phyloP scores from a whole-genome alignment of 1,140 invertebrate genomes.

The Nylanderia fulva region DNA sequence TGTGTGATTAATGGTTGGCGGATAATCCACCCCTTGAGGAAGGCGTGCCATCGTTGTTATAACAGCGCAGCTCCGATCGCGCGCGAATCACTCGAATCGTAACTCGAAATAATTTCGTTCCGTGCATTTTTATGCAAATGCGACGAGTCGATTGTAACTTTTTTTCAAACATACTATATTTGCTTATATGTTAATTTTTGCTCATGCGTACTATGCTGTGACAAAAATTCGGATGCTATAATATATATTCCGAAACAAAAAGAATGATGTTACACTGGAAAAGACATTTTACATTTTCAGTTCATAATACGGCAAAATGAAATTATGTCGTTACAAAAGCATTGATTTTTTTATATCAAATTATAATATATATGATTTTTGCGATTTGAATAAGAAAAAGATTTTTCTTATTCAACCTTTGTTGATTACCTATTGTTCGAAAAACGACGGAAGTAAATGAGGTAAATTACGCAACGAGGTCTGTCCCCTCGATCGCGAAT shows the following conservation, averaged over 20 bases:
- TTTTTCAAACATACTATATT: too few relatives aligned
- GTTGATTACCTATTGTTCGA: too few relatives aligned
- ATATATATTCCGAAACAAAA: too few relatives aligned
- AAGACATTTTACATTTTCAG: neutral
- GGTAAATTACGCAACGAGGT: neutral
- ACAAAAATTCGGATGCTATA: too few relatives aligned
- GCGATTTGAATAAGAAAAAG: neutral
- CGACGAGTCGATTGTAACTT: too few relatives aligned
- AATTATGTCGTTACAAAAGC: neutral
- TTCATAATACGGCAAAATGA: neutral
- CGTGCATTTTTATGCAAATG: too few relatives aligned
- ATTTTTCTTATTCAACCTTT: too few relatives aligned
- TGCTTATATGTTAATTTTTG: too few relatives aligned
- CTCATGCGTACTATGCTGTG: too few relatives aligned
- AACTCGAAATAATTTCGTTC: too few relatives aligned
- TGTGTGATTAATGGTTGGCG: constrained; percentile 41
- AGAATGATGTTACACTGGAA: neutral
- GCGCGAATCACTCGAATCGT: too few relatives aligned
- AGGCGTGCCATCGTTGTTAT: constrained; percentile 2
- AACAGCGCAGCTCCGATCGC: neutral
- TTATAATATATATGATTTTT: neutral
- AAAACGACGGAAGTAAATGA: neutral
- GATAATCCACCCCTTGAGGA: constrained; percentile 32
- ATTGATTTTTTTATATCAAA: neutral
- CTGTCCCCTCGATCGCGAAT: neutral